phyloP scores from a whole-genome alignment of 2,113 vertebrate species.

The Anthoscopus minutus region DNA sequence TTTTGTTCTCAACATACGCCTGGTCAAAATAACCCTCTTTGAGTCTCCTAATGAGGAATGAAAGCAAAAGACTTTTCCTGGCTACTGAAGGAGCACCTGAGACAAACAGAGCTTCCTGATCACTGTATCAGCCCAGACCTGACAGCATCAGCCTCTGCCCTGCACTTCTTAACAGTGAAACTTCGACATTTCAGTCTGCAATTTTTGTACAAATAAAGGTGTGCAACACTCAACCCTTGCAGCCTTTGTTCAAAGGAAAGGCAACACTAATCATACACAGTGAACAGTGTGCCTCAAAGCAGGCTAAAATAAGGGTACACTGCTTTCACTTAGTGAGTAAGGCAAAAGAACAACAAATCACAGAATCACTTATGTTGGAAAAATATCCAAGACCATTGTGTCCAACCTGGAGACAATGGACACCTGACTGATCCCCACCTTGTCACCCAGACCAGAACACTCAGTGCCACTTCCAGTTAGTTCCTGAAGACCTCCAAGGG shows the following conservation, averaged over 20 bases:
- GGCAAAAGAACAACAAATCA: not conserved
- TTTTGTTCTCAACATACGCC: not conserved
- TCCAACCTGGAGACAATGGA: too few relatives aligned
- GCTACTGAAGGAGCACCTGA: not conserved
- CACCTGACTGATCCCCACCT: not conserved
- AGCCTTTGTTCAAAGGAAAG: not conserved
- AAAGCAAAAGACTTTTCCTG: not conserved
- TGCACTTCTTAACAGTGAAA: not conserved
- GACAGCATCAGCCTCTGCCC: not conserved
- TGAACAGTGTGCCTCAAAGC: not conserved
- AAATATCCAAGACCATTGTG: not conserved
- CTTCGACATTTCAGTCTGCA: not conserved
- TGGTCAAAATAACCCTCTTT: not conserved
- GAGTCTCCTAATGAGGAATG: not conserved
- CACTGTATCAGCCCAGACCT: not conserved
- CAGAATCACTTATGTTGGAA: not conserved
- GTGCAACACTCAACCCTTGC: rapidly evolving
- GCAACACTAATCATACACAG: not conserved
- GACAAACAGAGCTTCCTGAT: rapidly evolving
- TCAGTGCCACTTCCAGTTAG: not conserved
- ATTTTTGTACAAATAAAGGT: not conserved
- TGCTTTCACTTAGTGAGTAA: not conserved
- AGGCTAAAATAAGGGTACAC: not conserved
- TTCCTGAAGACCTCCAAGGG: not conserved
- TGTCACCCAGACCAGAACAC: not conserved